phyloP scores from a whole-genome alignment of 2,113 vertebrate species.

The Apodemus speciosus region DNA sequence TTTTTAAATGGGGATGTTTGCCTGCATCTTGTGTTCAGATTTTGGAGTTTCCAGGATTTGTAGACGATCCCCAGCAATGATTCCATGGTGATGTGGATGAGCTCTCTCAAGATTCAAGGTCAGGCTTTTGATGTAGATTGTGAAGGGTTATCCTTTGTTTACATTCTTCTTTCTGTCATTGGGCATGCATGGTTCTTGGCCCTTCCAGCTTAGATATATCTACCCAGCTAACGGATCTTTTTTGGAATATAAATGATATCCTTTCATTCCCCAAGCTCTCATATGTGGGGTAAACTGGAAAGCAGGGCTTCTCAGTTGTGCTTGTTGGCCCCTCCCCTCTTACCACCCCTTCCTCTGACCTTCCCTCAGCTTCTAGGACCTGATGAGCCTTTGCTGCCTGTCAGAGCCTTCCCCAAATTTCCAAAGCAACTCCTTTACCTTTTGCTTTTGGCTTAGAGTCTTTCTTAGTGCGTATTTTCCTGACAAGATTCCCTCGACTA shows the following conservation, averaged over 20 bases:
- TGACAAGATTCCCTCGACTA: neutral
- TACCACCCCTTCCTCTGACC: neutral
- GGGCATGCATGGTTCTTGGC: neutral
- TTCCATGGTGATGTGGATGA: neutral
- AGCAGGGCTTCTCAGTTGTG: neutral
- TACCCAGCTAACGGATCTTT: neutral
- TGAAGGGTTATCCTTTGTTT: neutral
- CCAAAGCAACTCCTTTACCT: neutral
- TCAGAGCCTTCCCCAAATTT: neutral
- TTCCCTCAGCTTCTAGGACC: neutral
- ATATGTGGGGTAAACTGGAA: too few species aligned
- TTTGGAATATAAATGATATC: neutral
- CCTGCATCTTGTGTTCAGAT: neutral
- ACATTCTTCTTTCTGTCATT: neutral
- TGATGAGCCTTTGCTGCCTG: neutral
- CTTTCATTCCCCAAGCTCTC: neutral
- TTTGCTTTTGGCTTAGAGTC: neutral
- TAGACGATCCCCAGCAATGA: neutral
- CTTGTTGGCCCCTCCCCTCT: too few species aligned
- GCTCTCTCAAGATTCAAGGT: neutral
- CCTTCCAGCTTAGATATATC: neutral
- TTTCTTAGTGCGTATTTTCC: neutral
- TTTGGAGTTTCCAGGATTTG: neutral
- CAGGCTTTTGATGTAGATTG: neutral
- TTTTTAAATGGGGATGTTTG: neutral